Evolutionary conservation across 2,888 invertebrate species (phyloP), one percentile per base, ranked within the genome.

Genomic region (Microctonus hyperodae): DNA sequence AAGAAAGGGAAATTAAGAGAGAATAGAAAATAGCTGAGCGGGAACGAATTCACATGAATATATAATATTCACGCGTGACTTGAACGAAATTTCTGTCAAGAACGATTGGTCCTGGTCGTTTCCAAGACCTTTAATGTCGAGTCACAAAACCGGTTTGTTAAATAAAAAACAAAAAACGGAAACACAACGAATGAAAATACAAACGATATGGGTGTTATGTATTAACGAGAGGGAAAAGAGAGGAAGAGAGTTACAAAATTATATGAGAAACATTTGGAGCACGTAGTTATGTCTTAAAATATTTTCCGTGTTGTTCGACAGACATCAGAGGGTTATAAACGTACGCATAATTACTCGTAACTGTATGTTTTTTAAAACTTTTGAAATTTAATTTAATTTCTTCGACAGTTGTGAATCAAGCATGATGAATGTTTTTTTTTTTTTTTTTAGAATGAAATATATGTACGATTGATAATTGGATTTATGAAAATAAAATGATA

Each of bases 211-310:
- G 16, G 44, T 44, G 44, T 44, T 66, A 25, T 31, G 59, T 64
- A 44, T 56, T 60, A 55, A 56, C 60, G 59, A 33, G 65, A 68
- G 62, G 65, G 63, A 67, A 35, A 53, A 50, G 61, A 60, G 59
- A 7, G n/a, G 16, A 16, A n/a, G 44, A 44, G 16, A 69, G 71
- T 74, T 74, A 70, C 73, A 72, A 70, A 70, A 70, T 70, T 71
- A 70, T 64, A 64, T n/a, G n/a, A 64, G 72, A 58, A 70, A 71
- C 73, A 76, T 76, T 76, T 75, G 72, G 73, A 75, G 76, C 73
- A 64, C 67, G 66, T 71, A 69, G 73, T 73, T 68, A 64, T 67
- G 69, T 74, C 75, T 75, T 73, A 75, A 75, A 75, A 76, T 76
- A 75, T 75, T 73, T 70, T 64, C 58, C 65, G 61, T 58, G 64